phyloP scores from a whole-genome alignment of 2,888 invertebrate genomes.

The Pheosia gnoma region DNA sequence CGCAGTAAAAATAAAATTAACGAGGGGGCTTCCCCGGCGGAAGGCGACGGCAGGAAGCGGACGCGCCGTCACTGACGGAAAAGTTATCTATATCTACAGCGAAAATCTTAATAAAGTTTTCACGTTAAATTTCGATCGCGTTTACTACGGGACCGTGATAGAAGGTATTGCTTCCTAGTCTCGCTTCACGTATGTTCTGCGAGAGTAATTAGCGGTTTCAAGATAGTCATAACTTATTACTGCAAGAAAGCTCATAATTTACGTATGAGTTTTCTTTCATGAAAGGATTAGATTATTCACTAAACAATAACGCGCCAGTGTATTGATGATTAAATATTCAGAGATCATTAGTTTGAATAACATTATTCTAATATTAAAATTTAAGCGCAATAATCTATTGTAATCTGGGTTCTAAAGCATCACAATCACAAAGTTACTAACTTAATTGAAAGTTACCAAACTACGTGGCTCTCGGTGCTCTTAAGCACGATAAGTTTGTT shows the following conservation, averaged over 20 bases:
- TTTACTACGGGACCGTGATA: slow-evolving; percentile 21
- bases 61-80: slow-evolving; percentile 62
- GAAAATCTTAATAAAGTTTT: slow-evolving; percentile 69
- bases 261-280: no score
- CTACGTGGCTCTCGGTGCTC: slow-evolving; percentile 1
- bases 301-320: no score
- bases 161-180: neutral
- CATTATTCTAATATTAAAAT: no score
- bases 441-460: slow-evolving; percentile 1
- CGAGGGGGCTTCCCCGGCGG: slow-evolving; percentile 71
- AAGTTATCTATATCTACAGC: slow-evolving; percentile 69
- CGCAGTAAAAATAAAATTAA: slow-evolving; percentile 78
- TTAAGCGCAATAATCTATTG: neutral
- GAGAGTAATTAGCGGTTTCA: neutral
- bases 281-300: no score
- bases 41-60: slow-evolving; percentile 68
- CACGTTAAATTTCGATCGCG: slow-evolving; percentile 50
- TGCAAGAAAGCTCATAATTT: no score
- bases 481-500: slow-evolving; percentile 5
- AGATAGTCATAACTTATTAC: no score
- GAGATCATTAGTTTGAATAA: no score
- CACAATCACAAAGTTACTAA: slow-evolving; percentile 3
- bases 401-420: slow-evolving; percentile 3
- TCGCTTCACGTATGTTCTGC: neutral
- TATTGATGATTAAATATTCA: no score